Percentiles rank a stretch among this genome's conserved stretches.
These are phyloP conservation scores for Chiloscyllium punctatum DNA, from an alignment of 2,797 vertebrate genomes.

Conservation along the genomic window DNA sequence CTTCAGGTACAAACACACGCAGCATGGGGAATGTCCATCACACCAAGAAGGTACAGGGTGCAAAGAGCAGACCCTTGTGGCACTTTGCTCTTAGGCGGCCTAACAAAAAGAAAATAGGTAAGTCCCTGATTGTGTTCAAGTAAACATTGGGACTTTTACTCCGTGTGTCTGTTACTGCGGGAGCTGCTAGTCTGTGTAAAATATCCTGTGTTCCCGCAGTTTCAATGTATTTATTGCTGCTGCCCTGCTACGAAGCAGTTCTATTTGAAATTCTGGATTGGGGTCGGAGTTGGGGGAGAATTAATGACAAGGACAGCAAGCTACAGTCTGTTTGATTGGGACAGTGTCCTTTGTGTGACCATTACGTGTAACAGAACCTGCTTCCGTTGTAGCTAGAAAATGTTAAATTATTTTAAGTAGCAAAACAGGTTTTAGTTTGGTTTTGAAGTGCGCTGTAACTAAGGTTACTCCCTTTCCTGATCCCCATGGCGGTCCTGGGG, in stretches of 20 bases:
- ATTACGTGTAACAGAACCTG: background rate
- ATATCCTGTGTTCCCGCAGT: background rate
- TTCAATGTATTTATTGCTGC: background rate
- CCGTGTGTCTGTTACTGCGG: background rate
- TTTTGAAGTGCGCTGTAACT: background rate
- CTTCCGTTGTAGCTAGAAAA: background rate
- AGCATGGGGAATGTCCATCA: constrained; percentile 22
- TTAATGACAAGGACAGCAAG: background rate
- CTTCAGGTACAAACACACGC: background rate
- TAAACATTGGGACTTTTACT: background rate
- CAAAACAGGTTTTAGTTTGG: background rate
- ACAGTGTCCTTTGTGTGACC: too few relatives aligned
- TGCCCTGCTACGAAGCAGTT: background rate
- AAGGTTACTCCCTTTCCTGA: background rate
- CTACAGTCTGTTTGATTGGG: background rate
- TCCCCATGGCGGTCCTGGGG: background rate
- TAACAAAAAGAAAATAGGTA: background rate
- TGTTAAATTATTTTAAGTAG: background rate
- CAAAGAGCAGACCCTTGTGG: background rate
- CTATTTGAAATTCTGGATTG: background rate
- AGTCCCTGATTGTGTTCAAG: background rate
- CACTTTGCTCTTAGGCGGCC: background rate
- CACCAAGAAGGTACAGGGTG: background rate
- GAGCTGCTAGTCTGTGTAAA: background rate
- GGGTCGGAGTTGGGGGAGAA: background rate